Conservation (phyloP, 2,888 invertebrate genomes). For the Erannis defoliaria region DNA sequence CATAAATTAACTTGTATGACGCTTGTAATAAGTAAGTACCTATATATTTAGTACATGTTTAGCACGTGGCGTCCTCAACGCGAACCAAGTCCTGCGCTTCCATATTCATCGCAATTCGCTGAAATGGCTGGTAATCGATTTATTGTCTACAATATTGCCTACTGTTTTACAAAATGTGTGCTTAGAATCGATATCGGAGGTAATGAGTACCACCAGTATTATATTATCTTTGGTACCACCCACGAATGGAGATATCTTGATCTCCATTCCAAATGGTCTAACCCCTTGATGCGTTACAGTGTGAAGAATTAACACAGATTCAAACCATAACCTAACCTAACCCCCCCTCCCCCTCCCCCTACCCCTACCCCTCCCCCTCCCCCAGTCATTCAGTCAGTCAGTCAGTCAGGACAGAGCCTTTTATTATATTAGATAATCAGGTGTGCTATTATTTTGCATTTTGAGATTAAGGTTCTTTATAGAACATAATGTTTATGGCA, state of each 20-base stretch:
- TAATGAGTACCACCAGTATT: constrained; percentile 24
- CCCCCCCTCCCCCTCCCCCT: too few relatives aligned
- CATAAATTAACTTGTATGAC: constrained; percentile 7
- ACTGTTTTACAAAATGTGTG: constrained; percentile 24
- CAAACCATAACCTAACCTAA: too few relatives aligned
- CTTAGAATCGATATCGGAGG: constrained; percentile 10
- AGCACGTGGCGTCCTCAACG: constrained; percentile 19
- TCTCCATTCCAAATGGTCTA: too few relatives aligned
- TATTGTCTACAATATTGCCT: constrained; percentile 29
- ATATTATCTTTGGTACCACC: too few relatives aligned
- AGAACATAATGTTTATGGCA: not conserved
- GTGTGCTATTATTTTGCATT: too few relatives aligned
- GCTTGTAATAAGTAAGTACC: not conserved
- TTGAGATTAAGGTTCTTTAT: too few relatives aligned
- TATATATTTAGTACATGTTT: constrained; percentile 3
- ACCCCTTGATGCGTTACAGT: too few relatives aligned
- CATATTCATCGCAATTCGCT: constrained; percentile 27
- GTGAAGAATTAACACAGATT: too few relatives aligned
- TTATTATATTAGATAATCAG: too few relatives aligned
- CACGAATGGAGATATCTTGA: not conserved
- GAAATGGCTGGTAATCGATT: constrained; percentile 31
- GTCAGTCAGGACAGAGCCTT: too few relatives aligned
- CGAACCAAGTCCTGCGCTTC: constrained; percentile 11
- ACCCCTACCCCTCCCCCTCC: too few relatives aligned
- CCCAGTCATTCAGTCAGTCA: too few relatives aligned